Conservation (phyloP, 2,888 invertebrate species). For the Tipula lateralis region DNA sequence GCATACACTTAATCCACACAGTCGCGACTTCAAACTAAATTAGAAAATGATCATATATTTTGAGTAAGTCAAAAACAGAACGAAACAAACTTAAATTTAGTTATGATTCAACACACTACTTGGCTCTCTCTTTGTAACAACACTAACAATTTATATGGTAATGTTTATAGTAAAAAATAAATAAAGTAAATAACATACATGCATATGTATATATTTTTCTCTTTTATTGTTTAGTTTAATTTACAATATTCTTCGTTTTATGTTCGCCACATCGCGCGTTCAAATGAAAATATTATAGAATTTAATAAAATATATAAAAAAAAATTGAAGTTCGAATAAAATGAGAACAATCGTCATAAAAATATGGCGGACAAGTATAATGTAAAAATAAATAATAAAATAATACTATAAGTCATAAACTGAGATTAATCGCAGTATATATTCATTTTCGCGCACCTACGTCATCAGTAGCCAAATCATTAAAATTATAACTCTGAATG, state of each 20-base stretch:
- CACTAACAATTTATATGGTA: not conserved
- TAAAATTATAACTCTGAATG: no score
- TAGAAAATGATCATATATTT: not conserved
- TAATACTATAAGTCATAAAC: no score
- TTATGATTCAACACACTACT: not conserved
- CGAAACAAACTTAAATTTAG: not conserved
- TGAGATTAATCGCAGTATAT: no score
- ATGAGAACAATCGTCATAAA: no score
- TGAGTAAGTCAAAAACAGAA: not conserved
- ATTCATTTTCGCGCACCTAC: no score
- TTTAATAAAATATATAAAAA: no score
- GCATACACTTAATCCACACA: not conserved
- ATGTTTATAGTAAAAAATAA: not conserved
- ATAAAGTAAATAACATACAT: not conserved
- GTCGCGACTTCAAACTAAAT: not conserved
- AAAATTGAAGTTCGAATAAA: no score
- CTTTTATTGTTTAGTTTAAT: not conserved
- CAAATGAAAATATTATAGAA: not conserved
- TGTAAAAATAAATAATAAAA: no score
- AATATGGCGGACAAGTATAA: no score
- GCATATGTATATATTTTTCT: not conserved
- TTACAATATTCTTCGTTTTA: not conserved
- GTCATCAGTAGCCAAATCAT: no score
- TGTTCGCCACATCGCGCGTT: not conserved
- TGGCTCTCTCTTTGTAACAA: not conserved